phyloP scores from a whole-genome alignment of 2,888 invertebrate genomes.

The Caenorhabditis uteleia region DNA sequence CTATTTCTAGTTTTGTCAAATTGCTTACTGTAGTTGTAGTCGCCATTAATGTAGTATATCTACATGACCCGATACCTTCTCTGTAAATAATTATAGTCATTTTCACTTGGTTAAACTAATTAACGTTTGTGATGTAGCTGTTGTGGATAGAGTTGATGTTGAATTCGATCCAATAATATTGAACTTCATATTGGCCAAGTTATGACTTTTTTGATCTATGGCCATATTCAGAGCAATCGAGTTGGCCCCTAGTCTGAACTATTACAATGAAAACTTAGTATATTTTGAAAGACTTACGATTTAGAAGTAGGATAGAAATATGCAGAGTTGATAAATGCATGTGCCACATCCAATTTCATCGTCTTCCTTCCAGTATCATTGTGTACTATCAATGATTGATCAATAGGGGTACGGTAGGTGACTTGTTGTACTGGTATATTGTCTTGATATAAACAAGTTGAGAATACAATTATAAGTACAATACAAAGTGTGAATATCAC shows the following conservation, averaged over 20 bases:
- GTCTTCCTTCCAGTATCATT: neutral
- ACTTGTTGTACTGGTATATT: too few species aligned
- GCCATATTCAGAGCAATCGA: conserved; percentile 13
- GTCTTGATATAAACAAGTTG: too few species aligned
- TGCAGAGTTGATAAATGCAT: conserved; percentile 11
- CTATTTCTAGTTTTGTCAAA: conserved; percentile 19
- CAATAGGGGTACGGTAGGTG: too few species aligned
- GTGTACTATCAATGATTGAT: too few species aligned
- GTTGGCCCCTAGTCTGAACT: conserved; percentile 11
- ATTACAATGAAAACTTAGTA: too few species aligned
- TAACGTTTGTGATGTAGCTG: conserved; percentile 14
- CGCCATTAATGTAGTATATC: conserved; percentile 15
- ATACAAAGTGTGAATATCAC: too few species aligned
- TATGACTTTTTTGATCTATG: conserved; percentile 8
- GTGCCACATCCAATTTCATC: conserved; percentile 1
- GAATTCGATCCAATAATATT: conserved; percentile 7
- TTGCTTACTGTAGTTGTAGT: conserved; percentile 12
- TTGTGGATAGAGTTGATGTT: neutral
- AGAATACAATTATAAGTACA: too few species aligned
- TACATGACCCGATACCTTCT: conserved; percentile 16
- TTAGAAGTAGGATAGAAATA: conserved; percentile 19
- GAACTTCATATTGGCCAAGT: neutral
- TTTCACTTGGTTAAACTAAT: too few species aligned
- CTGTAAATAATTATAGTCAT: too few species aligned
- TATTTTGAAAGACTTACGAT: conserved; percentile 19